A percentile compares a stretch with the other conserved stretches of the same genome.
Evolutionary conservation across 2,888 invertebrate species (phyloP).

Genomic region (Cyaniris semiargus): DNA sequence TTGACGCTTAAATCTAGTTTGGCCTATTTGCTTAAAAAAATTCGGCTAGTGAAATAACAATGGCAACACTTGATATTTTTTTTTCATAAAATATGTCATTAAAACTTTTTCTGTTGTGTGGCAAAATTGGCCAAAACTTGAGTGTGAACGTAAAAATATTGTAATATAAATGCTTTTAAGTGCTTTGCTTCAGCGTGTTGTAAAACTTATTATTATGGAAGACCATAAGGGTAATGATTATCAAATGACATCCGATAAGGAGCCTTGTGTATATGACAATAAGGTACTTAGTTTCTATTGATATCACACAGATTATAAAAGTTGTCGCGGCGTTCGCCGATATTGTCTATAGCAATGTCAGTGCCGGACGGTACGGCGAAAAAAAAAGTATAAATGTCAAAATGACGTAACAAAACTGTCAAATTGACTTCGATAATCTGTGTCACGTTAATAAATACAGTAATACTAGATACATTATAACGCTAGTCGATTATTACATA

Average conservation of each 20-base stretch:
- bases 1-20: constrained; percentile 52
- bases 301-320: constrained; percentile 42
- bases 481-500: constrained; percentile 63
- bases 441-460: constrained; percentile 50
- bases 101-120: neutral
- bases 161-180: neutral
- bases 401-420: constrained; percentile 16
- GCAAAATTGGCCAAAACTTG: neutral
- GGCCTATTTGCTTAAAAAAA: constrained; percentile 46
- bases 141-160: neutral
- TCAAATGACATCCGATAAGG: constrained; percentile 45
- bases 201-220: constrained; percentile 48
- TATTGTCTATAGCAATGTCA: neutral
- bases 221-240: constrained; percentile 42
- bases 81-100: neutral
- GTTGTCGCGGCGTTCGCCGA: neutral
- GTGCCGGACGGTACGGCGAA: neutral
- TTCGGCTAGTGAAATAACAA: neutral
- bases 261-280: constrained; percentile 40
- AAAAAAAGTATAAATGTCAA: constrained; percentile 25
- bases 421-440: constrained; percentile 35
- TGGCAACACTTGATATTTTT: neutral
- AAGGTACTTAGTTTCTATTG: constrained; percentile 40
- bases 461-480: constrained; percentile 57
- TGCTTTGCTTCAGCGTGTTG: constrained; percentile 15